Percentiles rank a stretch among this genome's conserved stretches.
Conservation (phyloP, 2,888 invertebrate genomes). For the Agonopterix arenella region DNA sequence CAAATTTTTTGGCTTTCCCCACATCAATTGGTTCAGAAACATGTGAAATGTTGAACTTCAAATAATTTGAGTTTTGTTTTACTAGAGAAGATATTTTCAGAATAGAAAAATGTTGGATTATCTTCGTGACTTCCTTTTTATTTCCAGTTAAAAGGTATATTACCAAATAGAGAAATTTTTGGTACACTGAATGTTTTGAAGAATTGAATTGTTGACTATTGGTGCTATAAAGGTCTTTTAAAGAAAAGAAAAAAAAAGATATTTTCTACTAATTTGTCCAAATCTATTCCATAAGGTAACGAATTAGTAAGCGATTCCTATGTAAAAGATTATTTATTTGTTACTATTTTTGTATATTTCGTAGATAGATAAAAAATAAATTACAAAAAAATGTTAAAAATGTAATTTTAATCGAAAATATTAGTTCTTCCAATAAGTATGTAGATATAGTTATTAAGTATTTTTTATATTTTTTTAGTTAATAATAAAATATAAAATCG, state of each 20-base stretch:
- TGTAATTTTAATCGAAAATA: conserved; percentile 31
- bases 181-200: too few species aligned
- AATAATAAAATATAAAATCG: conserved; percentile 20
- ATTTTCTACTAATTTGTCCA: conserved; percentile 27
- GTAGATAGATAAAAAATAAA: conserved; percentile 25
- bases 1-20: too few species aligned
- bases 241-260: conserved; percentile 14
- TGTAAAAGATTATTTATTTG: conserved; percentile 70
- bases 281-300: conserved; percentile 31
- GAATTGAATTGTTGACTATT: conserved; percentile 7
- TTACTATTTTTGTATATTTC: conserved; percentile 69
- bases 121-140: too few species aligned
- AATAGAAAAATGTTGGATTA: too few species aligned
- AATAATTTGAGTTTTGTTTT: too few species aligned
- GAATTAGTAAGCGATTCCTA: conserved; percentile 48
- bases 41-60: too few species aligned
- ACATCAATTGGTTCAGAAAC: too few species aligned
- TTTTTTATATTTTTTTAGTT: conserved; percentile 35
- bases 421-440: conserved; percentile 61
- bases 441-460: conserved; percentile 60
- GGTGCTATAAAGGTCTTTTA: conserved; percentile 48
- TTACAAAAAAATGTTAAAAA: conserved; percentile 30
- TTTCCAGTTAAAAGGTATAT: too few species aligned
- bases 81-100: too few species aligned
- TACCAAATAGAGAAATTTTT: too few species aligned